These are phyloP conservation scores for Ligdia adustata DNA, from an alignment of 2,888 invertebrate species.

Conservation along the genomic window DNA sequence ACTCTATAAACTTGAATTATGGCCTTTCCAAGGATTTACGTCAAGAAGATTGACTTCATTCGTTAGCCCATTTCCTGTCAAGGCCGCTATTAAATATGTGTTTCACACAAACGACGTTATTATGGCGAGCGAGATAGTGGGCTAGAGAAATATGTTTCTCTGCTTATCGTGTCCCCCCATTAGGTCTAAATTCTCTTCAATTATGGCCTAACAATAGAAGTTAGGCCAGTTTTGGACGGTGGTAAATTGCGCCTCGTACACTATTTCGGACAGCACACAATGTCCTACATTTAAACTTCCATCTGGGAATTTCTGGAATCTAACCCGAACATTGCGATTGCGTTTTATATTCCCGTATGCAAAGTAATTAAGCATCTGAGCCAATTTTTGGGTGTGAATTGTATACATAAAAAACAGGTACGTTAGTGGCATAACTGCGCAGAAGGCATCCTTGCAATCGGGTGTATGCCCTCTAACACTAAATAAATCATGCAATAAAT, in stretches of 20 bases:
- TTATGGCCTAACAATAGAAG: slow-evolving; percentile 45
- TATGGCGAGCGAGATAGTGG: slow-evolving; percentile 59
- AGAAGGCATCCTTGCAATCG: slow-evolving; percentile 49
- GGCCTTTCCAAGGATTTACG: slow-evolving; percentile 71
- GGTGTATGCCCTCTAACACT: slow-evolving; percentile 58
- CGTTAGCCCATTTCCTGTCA: slow-evolving; percentile 69
- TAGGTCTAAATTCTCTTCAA: slow-evolving; percentile 46
- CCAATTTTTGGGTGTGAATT: too few species aligned
- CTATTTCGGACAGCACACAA: slow-evolving; percentile 20
- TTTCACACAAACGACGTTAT: slow-evolving; percentile 67
- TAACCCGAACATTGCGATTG: background rate
- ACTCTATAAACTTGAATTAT: slow-evolving; percentile 78
- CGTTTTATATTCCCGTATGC: slow-evolving; percentile 48
- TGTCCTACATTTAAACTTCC: slow-evolving; percentile 23
- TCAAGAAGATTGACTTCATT: slow-evolving; percentile 73
- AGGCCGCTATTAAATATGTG: slow-evolving; percentile 68
- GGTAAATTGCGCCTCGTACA: slow-evolving; percentile 31
- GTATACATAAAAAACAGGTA: slow-evolving; percentile 53
- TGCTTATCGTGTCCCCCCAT: slow-evolving; percentile 53
- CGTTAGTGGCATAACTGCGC: slow-evolving; percentile 44
- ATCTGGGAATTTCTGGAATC: slow-evolving; percentile 13
- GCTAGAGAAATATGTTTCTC: slow-evolving; percentile 52
- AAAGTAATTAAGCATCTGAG: too few species aligned
- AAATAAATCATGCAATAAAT: slow-evolving; percentile 80
- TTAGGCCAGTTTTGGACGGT: slow-evolving; percentile 27